phyloP scores from a whole-genome alignment of 2,113 vertebrate genomes.

The Chiloscyllium plagiosum region DNA sequence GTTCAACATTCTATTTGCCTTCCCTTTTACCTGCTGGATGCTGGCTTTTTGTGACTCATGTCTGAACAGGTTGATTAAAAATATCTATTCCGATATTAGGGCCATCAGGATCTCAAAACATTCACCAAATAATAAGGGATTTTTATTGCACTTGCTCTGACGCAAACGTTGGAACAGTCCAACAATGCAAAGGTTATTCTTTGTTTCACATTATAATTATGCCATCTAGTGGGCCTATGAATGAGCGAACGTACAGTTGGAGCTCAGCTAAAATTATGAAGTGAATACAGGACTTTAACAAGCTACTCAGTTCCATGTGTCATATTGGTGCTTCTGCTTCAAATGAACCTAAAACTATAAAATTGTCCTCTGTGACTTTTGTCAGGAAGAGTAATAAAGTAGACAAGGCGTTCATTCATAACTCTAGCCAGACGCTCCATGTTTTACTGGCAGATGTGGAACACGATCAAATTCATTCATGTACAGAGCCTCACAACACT shows the following conservation, averaged over 20 bases:
- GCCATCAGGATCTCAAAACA: too few species aligned
- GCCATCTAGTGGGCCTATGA: slow-evolving; percentile 7
- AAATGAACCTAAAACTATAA: neutral
- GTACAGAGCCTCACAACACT: neutral
- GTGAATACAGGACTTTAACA: neutral
- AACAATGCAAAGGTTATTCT: neutral
- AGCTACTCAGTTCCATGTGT: neutral
- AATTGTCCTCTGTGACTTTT: neutral
- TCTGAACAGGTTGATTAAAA: too few species aligned
- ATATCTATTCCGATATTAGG: too few species aligned
- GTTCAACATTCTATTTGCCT: too few species aligned
- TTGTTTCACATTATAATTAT: slow-evolving; percentile 26
- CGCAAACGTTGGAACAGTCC: neutral
- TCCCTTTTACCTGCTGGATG: too few species aligned
- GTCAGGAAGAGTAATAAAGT: neutral
- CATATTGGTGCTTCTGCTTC: neutral
- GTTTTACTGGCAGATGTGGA: neutral
- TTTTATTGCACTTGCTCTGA: neutral
- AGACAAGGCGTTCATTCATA: neutral
- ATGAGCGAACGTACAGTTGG: neutral
- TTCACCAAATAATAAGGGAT: too few species aligned
- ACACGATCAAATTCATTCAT: neutral
- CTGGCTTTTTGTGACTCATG: too few species aligned
- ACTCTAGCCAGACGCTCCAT: neutral
- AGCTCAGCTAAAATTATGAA: neutral